Percentiles rank a stretch among this genome's conserved stretches.
Evolutionary conservation across 2,797 vertebrate genomes (phyloP).

Genomic region (Sciaenops ocellatus): DNA sequence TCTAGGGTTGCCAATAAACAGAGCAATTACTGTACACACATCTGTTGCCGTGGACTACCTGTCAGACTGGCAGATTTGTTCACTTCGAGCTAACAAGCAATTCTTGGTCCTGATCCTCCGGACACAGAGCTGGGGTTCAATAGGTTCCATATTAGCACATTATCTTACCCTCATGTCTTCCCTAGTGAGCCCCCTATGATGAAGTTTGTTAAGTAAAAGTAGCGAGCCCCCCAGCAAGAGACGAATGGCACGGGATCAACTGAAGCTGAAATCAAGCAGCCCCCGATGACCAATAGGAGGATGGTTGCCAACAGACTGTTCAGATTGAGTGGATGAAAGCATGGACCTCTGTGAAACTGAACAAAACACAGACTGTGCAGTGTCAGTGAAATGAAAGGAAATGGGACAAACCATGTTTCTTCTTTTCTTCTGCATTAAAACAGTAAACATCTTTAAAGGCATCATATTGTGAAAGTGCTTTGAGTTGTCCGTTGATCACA

Average conservation of each 20-base stretch:
- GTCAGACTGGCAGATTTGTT: conserved; percentile 50
- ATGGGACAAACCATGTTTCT: not conserved
- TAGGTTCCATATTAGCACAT: conserved; percentile 10
- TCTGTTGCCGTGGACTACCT: conserved; percentile 64
- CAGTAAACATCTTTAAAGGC: not conserved
- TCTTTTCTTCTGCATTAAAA: not conserved
- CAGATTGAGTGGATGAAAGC: conserved; percentile 4
- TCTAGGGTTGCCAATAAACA: conserved; percentile 52
- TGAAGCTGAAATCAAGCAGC: not conserved
- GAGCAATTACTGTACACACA: conserved; percentile 65
- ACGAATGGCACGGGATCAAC: not conserved
- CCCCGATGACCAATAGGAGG: conserved; percentile 3
- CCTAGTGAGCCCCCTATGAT: not conserved
- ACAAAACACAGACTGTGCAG: not conserved
- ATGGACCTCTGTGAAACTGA: not conserved
- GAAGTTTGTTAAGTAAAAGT: not conserved
- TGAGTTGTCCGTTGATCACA: too few relatives aligned
- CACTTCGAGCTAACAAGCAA: conserved; percentile 8
- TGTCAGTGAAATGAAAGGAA: not conserved
- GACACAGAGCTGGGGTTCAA: conserved; percentile 11
- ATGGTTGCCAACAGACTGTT: conserved; percentile 8
- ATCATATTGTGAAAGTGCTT: too few relatives aligned
- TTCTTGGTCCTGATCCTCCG: conserved; percentile 24
- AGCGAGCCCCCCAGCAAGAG: not conserved
- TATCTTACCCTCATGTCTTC: not conserved